Conservation (phyloP, 2,113 vertebrate genomes). For the Myiopsitta monachus region DNA sequence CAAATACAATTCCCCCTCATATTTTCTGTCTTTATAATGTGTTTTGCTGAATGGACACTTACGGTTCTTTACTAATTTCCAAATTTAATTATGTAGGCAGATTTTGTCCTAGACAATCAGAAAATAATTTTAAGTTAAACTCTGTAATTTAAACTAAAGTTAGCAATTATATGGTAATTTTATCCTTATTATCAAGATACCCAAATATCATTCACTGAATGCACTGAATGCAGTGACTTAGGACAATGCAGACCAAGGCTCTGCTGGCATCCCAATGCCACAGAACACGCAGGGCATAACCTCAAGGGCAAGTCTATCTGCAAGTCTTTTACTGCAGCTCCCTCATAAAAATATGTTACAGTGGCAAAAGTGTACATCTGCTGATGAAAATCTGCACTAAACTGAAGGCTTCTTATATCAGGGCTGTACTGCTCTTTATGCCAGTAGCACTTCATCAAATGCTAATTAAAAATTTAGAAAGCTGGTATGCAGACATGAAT, state of each 20-base stretch:
- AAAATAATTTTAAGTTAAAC: neutral
- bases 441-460: neutral
- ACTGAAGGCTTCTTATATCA: neutral
- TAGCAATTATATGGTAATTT: neutral
- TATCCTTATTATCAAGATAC: neutral
- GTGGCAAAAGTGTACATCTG: neutral
- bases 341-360: neutral
- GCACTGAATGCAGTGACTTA: neutral
- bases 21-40: neutral
- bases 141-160: neutral
- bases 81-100: slow-evolving; percentile 1
- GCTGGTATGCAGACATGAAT: neutral
- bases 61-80: neutral
- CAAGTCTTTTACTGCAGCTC: neutral
- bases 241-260: neutral
- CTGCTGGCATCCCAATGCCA: neutral
- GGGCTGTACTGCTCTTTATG: neutral
- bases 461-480: neutral
- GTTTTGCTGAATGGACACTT: neutral
- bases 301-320: neutral
- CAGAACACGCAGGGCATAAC: neutral
- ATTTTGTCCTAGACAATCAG: neutral
- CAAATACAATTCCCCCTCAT: neutral
- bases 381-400: neutral
- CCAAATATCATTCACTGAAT: neutral